Base-by-base conservation (phyloP, 2,113 vertebrate species). In the Zosterops pallidus region DNA sequence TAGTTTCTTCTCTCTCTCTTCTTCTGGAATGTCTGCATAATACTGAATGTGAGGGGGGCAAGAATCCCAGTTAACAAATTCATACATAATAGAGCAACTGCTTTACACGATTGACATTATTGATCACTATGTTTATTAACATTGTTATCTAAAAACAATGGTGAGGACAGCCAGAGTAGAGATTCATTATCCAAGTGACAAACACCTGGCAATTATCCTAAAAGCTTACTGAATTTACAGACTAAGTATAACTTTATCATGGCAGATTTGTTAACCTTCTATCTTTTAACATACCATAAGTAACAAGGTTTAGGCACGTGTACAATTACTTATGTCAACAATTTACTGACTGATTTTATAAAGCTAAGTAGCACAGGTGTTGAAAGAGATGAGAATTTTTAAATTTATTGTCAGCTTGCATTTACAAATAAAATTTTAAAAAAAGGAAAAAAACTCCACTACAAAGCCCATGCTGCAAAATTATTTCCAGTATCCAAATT, bases 11-110 rank as follows among this genome's bases (percentile, higher is more conserved):
- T 97, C 96, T 93, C 98, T 98, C 70, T 99, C 99, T 94, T 98
- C 98, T 85, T 98, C 98, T 76, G 99, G 98, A 60, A 99, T 98
- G 86, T 98, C 98, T 83, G 98, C 98, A 59, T 99, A 99, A 97
- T 99, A 99, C 99, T 99, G 92, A 83, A 49, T 11, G 90, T 83
- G 37, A 92, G 25, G 25, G 2, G 3, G 2, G 5, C 7, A 4
- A 84, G 56, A 88, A 53, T 33, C 22, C 37, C 44, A 56, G 64
- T 96, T 85, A 91, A 69, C 8, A 41, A 76, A 83, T 50, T 53
- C 17, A 41, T 39, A 79, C 10, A 41, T 31, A 62, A 53, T 1
- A 60, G 7, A 76, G 29, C 0, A 4, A 89, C 15, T 87, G 70
- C 28, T 91, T 89, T 75, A 91, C 44, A 91, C 28, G 52, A 71